phyloP scores from a whole-genome alignment of 2,888 invertebrate genomes.

The Celastrina argiolus region DNA sequence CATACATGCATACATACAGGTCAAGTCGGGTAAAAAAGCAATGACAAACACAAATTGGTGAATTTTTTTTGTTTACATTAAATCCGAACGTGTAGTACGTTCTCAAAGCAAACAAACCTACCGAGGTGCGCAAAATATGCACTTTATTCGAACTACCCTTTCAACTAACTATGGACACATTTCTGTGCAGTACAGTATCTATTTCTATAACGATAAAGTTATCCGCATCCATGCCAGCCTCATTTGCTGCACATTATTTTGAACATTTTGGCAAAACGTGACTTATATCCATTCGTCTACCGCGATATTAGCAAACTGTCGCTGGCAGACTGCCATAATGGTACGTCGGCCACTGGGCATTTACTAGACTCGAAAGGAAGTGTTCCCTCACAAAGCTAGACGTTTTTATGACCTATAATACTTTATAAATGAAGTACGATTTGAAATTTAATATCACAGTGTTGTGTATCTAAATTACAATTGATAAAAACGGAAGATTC shows the following conservation, averaged over 20 bases:
- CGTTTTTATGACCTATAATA: slow-evolving; percentile 55
- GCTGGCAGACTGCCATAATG: slow-evolving; percentile 65
- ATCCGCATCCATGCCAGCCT: slow-evolving; percentile 36
- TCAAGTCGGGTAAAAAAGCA: no score
- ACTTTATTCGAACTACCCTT: no score
- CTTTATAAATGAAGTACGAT: slow-evolving; percentile 23
- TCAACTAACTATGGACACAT: no score
- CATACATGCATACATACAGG: no score
- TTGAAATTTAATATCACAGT: slow-evolving; percentile 22
- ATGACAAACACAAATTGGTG: no score
- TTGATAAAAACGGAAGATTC: neutral
- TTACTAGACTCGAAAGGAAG: slow-evolving; percentile 52
- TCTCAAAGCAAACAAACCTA: no score
- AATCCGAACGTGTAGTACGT: no score
- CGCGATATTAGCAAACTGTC: slow-evolving; percentile 55
- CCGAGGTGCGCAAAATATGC: no score
- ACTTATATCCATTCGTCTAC: slow-evolving; percentile 53
- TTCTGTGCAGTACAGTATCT: neutral
- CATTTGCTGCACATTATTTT: slow-evolving; percentile 37
- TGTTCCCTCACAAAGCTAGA: slow-evolving; percentile 52
- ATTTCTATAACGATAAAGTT: slow-evolving; percentile 42
- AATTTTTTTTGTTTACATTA: no score
- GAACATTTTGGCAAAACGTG: slow-evolving; percentile 59
- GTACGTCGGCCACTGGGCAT: slow-evolving; percentile 47
- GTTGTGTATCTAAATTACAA: neutral